phyloP scores from a whole-genome alignment of 2,113 vertebrate species.

The Actinemys pallida region DNA sequence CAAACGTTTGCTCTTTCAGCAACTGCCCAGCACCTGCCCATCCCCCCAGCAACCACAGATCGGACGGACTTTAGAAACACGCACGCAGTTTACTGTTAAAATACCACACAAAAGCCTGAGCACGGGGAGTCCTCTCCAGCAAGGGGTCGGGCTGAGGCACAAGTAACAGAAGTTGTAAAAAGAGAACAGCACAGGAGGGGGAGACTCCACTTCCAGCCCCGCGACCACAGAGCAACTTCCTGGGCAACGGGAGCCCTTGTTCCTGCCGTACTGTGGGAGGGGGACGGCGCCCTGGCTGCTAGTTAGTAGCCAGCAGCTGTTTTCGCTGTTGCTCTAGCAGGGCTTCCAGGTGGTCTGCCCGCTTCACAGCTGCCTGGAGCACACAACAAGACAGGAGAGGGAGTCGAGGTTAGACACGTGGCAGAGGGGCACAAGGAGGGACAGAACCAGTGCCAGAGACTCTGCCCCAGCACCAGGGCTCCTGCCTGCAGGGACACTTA shows the following conservation, averaged over 20 bases:
- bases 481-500: constrained; percentile 51
- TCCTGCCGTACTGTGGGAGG: not conserved
- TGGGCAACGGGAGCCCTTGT: not conserved
- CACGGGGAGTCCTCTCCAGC: not conserved
- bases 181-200: not conserved
- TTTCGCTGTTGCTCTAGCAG: constrained; percentile 89
- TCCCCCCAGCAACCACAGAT: not conserved
- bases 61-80: constrained; percentile 23
- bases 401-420: not conserved
- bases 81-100: constrained; percentile 59
- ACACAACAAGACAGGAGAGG: rapidly evolving
- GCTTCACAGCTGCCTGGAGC: constrained; percentile 86
- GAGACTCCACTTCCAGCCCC: not conserved
- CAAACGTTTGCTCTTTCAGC: not conserved
- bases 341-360: constrained; percentile 89
- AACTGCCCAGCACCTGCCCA: rapidly evolving
- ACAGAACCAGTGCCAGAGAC: no score
- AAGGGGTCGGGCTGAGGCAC: constrained; percentile 44
- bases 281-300: not conserved
- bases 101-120: not conserved
- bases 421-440: rapidly evolving
- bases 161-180: constrained; percentile 49
- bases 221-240: rapidly evolving
- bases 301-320: constrained; percentile 81
- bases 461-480: rapidly evolving